Evolutionary conservation across 1,140 invertebrate species (phyloP), one percentile per base, ranked within the genome.

Genomic region (Spodoptera litura): DNA sequence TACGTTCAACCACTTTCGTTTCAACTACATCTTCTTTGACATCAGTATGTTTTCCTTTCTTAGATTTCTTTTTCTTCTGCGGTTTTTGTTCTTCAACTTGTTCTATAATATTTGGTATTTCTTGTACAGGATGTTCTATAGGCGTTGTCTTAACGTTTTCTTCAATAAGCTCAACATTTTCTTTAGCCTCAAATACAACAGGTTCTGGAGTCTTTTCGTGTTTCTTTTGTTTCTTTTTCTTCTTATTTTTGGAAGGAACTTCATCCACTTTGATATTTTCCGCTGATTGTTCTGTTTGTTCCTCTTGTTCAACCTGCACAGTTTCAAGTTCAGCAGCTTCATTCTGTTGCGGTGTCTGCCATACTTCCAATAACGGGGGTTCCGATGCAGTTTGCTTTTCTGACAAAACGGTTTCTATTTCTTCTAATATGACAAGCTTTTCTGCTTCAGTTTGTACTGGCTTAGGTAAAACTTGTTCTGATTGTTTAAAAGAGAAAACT

Each of bases 221-320:
- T 59, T 83, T 84, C 70, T 85, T 83, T 72, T 55, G 73, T 78
- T 84, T 87, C 68, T 85, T 84, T 38, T 82, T 79, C 79, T 85
- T 90, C 81, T 87, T 83, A 74, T 62, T 56, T 73, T 78, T 84
- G 35, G 51, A 51, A 66, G 62, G 12, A 27, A 13, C 25, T 20
- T 80, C 79, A 66, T 78, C 15, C 4, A 9, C 11, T 51, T 77
- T 73, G 31, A 64, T n/a, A n/a, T 38, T 20, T 11, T 70, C 62
- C 12, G 52, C 10, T 27, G 25, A 68, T 35, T 55, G 64, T 68
- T 52, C 20, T 66, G 11, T 6, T 20, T 49, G 62, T 35, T 20
- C n/a, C 15, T n/a, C 9, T 25, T 49, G 15, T 44, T 64, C 35
- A 9, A 15, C 1, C 38, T 25, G 38, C 9, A 20, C 10, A 64